phyloP scores from a whole-genome alignment of 2,888 invertebrate genomes.

The Horisme vitalbata region DNA sequence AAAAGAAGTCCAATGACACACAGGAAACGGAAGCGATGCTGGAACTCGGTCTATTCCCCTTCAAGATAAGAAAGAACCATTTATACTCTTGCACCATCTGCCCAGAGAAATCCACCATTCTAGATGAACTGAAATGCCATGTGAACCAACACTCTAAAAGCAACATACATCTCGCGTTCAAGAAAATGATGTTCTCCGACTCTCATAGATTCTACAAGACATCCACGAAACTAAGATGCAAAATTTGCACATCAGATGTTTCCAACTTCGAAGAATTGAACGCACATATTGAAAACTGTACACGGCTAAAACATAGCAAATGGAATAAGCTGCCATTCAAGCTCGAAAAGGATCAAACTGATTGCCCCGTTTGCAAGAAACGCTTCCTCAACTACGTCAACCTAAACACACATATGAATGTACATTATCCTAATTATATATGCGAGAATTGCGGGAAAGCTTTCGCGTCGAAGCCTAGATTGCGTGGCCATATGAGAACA shows the following conservation, averaged over 20 bases:
- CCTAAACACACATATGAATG: conserved; percentile 78
- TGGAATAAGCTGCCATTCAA: conserved; percentile 72
- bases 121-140: conserved; percentile 62
- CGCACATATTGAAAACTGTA: conserved; percentile 59
- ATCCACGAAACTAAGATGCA: conserved; percentile 52
- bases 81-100: conserved; percentile 61
- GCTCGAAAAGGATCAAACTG: conserved; percentile 70
- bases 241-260: conserved; percentile 62
- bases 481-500: conserved; percentile 77
- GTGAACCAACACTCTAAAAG: conserved; percentile 54
- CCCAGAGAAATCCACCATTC: conserved; percentile 49
- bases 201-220: conserved; percentile 59
- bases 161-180: conserved; percentile 61
- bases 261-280: conserved; percentile 53
- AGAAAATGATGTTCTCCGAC: conserved; percentile 64
- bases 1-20: conserved; percentile 38
- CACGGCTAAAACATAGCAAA: conserved; percentile 44
- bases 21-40: conserved; percentile 60
- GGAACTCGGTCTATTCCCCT: conserved; percentile 62
- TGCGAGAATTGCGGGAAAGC: conserved; percentile 80
- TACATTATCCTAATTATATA: conserved; percentile 76
- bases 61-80: conserved; percentile 62
- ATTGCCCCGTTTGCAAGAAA: conserved; percentile 71
- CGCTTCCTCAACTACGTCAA: conserved; percentile 69
- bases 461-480: conserved; percentile 75